Conservation (phyloP, 1,140 invertebrate genomes). For the Forficula auricularia region DNA sequence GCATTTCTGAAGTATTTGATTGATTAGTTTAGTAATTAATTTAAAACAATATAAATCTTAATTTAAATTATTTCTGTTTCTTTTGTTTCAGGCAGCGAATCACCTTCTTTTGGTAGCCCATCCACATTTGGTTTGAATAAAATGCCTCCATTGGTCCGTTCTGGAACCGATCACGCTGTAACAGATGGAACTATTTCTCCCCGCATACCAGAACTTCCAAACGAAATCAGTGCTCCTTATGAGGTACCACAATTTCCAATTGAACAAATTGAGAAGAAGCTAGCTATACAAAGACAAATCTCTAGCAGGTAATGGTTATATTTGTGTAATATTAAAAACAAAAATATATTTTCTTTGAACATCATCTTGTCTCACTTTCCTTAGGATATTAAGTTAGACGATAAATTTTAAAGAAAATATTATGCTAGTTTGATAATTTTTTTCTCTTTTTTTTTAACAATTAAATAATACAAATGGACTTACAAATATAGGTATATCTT, state of each 20-base stretch:
- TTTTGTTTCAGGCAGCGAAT: slow-evolving; percentile 34
- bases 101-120: slow-evolving; percentile 23
- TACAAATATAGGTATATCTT: too few species aligned
- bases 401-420: slow-evolving; percentile 3
- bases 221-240: slow-evolving; percentile 84
- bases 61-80: too few species aligned
- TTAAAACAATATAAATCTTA: too few species aligned
- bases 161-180: slow-evolving; percentile 21
- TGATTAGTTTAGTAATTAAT: too few species aligned
- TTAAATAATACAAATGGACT: too few species aligned
- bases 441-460: too few species aligned
- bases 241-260: slow-evolving; percentile 94
- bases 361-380: too few species aligned
- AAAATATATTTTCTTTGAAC: too few species aligned
- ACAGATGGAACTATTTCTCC: slow-evolving; percentile 20
- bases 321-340: too few species aligned
- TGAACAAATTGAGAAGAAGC: slow-evolving; percentile 85
- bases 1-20: too few species aligned
- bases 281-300: slow-evolving; percentile 77
- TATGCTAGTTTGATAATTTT: too few species aligned
- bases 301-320: slow-evolving; percentile 76
- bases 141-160: background rate
- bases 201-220: slow-evolving; percentile 39
- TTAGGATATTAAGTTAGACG: too few species aligned
- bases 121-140: slow-evolving; percentile 17